These are phyloP conservation scores for Agonopterix alstromeriana DNA, from an alignment of 2,888 invertebrate genomes.

Conservation along the genomic window DNA sequence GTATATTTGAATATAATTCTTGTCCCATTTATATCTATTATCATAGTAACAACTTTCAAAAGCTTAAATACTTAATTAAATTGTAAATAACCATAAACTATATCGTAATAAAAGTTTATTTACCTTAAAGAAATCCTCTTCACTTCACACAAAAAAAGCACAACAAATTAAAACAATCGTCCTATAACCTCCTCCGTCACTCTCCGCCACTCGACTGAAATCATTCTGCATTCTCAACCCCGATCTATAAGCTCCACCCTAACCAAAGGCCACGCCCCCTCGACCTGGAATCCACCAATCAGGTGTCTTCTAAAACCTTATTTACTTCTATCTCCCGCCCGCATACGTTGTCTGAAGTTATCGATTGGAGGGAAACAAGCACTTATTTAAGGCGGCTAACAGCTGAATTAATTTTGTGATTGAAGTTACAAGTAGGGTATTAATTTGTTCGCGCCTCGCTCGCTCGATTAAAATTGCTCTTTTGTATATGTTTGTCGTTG, in stretches of 20 bases:
- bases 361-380: conserved; percentile 63
- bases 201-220: neutral
- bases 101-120: no score
- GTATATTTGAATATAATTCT: no score
- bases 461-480: conserved; percentile 3
- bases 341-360: conserved; percentile 51
- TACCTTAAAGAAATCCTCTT: conserved; percentile 11
- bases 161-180: conserved; percentile 21
- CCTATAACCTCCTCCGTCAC: conserved; percentile 1
- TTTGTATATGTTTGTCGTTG: no score
- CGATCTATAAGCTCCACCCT: conserved; percentile 37
- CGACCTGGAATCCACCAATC: conserved; percentile 33
- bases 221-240: conserved; percentile 13
- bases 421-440: conserved; percentile 62
- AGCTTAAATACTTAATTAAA: no score
- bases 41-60: no score
- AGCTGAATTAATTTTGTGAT: conserved; percentile 73
- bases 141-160: conserved; percentile 4
- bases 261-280: neutral
- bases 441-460: conserved; percentile 33
- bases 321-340: conserved; percentile 64
- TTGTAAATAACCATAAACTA: no score
- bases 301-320: conserved; percentile 45
- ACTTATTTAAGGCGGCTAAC: conserved; percentile 66
- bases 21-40: no score